These are phyloP conservation scores for Apamea sordens DNA, from an alignment of 2,888 invertebrate genomes.

Conservation along the genomic window DNA sequence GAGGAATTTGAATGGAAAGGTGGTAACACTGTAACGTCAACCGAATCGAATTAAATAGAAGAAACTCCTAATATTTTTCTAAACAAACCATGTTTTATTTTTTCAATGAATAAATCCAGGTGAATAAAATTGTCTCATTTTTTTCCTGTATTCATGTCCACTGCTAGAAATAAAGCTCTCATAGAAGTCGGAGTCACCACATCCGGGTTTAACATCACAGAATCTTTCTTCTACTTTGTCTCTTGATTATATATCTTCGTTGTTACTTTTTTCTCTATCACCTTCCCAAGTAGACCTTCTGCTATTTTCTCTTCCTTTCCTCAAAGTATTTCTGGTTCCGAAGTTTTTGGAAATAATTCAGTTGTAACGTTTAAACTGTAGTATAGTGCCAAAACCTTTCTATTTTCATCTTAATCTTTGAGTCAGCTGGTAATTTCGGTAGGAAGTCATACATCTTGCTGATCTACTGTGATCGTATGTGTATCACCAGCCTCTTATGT, in stretches of 20 bases:
- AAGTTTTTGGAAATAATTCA: constrained; percentile 48
- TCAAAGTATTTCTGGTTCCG: constrained; percentile 66
- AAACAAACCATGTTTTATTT: background rate
- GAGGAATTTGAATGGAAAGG: background rate
- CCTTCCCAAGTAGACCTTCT: constrained; percentile 29
- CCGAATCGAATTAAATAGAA: background rate
- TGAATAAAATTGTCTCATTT: background rate
- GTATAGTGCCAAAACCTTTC: constrained; percentile 49
- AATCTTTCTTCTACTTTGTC: background rate
- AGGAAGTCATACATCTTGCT: constrained; percentile 46
- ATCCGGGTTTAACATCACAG: background rate
- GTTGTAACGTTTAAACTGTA: constrained; percentile 36
- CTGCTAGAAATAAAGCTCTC: background rate
- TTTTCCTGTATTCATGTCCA: background rate
- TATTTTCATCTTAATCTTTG: constrained; percentile 42
- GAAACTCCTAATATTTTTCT: background rate
- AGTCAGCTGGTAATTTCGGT: constrained; percentile 30
- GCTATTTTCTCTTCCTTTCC: background rate
- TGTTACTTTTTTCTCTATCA: background rate
- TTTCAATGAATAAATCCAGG: background rate
- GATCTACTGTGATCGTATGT: constrained; percentile 21
- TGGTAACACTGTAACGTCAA: background rate
- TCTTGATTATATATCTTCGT: background rate
- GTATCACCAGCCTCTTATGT: constrained; percentile 45
- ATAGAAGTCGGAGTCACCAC: background rate